Base-by-base conservation (phyloP, 2,797 vertebrate genomes). In the Micrastur ruficollis region DNA sequence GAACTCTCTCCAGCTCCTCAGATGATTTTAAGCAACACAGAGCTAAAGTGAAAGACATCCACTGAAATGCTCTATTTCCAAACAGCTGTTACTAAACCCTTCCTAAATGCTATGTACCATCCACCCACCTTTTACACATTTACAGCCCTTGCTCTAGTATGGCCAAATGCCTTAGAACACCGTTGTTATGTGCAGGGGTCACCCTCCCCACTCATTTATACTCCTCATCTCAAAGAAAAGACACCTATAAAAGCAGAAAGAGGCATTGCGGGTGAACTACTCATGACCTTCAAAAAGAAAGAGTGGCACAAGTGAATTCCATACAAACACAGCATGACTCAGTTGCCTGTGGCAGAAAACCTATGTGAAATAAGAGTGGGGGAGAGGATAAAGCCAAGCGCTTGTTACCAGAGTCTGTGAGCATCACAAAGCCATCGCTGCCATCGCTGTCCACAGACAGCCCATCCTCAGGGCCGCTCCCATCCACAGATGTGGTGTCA, bases 381-480 rank as follows among this genome's bases (percentile, higher is more conserved):
- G 23, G 4, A 78, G 36, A 67, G 19, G 46, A 63, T 11, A 61
- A 32, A 72, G 46, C n/a, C 62, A 19, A 72, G 58, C 5, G 5
- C 20, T 23, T 17, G 32, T 86, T 98, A 99, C 99, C 99, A 53
- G 99, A 98, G 91, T 99, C 99, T 85, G 99, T 96, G 81, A 99
- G 98, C 97, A 99, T 98, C 90, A 99, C 98, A 31, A 99, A 99
- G 95, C 98, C 98, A 3, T 99, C 99, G 3, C 99, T 99, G 97
- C 98, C 95, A 68, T 99, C 99, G 8, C 99, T 99, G 95, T 99
- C 98, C 91, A 99, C 94, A 0, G 99, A 99, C 32, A 99, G 97
- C 73, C 98, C 98, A 11, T 99, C 99, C n/a, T 99, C 99, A 2
- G 98, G 98, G 82, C 98, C 97, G 46, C 99, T 99, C 67, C 98